phyloP scores from a whole-genome alignment of 2,888 invertebrate species.

The Meandrusa payeni region DNA sequence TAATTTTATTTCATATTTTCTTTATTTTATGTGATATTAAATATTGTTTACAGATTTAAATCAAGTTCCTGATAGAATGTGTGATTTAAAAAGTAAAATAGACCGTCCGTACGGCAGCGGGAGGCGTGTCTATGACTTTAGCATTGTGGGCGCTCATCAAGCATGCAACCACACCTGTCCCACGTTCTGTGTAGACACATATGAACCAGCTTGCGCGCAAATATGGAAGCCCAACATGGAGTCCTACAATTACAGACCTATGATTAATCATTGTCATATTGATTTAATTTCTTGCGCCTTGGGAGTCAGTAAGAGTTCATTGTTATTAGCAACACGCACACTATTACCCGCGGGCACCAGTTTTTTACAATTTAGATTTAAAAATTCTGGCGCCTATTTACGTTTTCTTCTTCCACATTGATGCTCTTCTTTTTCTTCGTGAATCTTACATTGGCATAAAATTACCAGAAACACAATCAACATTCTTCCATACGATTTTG shows the following conservation, averaged over 20 bases:
- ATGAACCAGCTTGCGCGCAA: slow-evolving; percentile 60
- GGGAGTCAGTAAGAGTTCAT: slow-evolving; percentile 59
- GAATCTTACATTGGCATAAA: no score
- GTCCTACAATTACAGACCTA: slow-evolving; percentile 35
- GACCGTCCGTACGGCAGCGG: slow-evolving; percentile 20
- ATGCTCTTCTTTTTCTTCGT: no score
- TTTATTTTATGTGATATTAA: background rate
- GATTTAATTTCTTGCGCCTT: slow-evolving; percentile 61
- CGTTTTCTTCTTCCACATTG: no score
- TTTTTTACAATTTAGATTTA: no score
- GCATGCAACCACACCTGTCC: slow-evolving; percentile 68
- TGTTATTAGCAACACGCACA: no score
- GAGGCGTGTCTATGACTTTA: slow-evolving; percentile 50
- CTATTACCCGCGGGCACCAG: no score
- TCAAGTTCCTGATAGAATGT: slow-evolving; percentile 39
- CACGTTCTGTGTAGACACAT: slow-evolving; percentile 57
- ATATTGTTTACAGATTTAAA: slow-evolving; percentile 40
- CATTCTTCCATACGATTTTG: no score
- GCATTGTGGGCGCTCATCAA: slow-evolving; percentile 57
- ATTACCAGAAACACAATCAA: no score
- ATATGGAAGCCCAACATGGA: slow-evolving; percentile 43
- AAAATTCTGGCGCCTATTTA: no score
- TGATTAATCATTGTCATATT: slow-evolving; percentile 72
- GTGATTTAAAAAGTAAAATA: slow-evolving; percentile 31
- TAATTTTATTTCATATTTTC: no score